A percentile compares a stretch with the other conserved stretches of the same genome.
Conservation (phyloP, 2,888 invertebrate species). For the Cenopis cana region DNA sequence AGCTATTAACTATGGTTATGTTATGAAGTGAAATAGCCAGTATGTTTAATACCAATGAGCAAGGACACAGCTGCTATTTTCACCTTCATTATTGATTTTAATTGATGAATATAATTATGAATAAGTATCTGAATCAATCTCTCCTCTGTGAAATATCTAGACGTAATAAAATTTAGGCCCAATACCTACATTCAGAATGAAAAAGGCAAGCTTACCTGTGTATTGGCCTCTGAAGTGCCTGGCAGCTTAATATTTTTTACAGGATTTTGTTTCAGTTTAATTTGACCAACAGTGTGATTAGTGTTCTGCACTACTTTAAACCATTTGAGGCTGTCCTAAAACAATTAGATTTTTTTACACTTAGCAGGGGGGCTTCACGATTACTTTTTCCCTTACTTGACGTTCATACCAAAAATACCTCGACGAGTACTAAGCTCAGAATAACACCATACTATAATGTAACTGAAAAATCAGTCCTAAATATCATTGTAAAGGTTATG, state of each 20-base stretch:
- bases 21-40: no score
- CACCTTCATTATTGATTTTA: conserved; percentile 10
- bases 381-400: not conserved
- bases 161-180: not conserved
- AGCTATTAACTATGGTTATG: not conserved
- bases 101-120: not conserved
- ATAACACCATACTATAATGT: not conserved
- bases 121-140: no score
- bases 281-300: conserved; percentile 84
- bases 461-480: conserved; percentile 7
- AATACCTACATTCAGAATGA: not conserved
- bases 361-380: conserved; percentile 37
- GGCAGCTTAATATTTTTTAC: conserved; percentile 74
- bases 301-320: conserved; percentile 89
- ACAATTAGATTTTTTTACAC: conserved; percentile 52
- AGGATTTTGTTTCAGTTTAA: conserved; percentile 78
- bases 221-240: conserved; percentile 61
- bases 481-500: conserved; percentile 40
- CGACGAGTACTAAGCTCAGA: not conserved
- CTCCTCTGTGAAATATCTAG: not conserved
- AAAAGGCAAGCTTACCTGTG: conserved; percentile 55
- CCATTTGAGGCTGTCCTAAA: conserved; percentile 90
- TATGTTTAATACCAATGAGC: not conserved
- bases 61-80: not conserved
- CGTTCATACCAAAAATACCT: conserved; percentile 1